Evolutionary conservation across 1,140 invertebrate genomes (phyloP).

Genomic region (Bombus terrestris): DNA sequence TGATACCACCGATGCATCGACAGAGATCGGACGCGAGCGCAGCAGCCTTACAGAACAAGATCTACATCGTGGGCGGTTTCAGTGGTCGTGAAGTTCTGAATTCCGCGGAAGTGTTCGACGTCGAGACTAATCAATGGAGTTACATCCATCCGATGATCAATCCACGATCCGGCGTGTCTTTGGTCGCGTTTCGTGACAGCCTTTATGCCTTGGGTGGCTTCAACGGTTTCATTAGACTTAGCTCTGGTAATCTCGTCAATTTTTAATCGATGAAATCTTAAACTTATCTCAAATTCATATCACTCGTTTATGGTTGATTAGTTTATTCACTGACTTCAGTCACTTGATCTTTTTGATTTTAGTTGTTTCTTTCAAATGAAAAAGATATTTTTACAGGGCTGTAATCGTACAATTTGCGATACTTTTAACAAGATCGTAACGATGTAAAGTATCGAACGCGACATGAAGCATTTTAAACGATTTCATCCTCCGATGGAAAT

Average conservation of each 20-base stretch:
- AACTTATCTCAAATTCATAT: too few relatives aligned
- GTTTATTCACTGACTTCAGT: too few relatives aligned
- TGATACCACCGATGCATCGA: constrained; percentile 91
- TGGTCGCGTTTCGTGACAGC: constrained; percentile 87
- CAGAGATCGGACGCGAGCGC: constrained; percentile 90
- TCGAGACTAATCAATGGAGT: constrained; percentile 87
- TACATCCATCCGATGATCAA: constrained; percentile 90
- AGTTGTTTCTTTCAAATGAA: too few relatives aligned
- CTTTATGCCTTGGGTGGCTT: constrained; percentile 90
- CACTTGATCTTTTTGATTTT: too few relatives aligned
- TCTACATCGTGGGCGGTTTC: constrained; percentile 90
- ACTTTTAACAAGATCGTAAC: neutral
- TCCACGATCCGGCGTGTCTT: constrained; percentile 89
- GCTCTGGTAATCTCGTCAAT: constrained; percentile 60
- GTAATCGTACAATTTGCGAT: neutral
- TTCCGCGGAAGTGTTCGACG: constrained; percentile 86
- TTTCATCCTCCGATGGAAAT: neutral
- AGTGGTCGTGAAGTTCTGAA: constrained; percentile 87
- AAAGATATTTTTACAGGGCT: too few relatives aligned
- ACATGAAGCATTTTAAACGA: too few relatives aligned
- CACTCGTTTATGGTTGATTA: too few relatives aligned
- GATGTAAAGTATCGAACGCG: too few relatives aligned
- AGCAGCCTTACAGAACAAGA: constrained; percentile 78
- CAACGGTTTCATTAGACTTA: constrained; percentile 86
- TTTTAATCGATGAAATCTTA: too few relatives aligned